Evolutionary conservation across 2,797 vertebrate species (phyloP), one percentile per base, ranked within the genome.

Genomic region (Cryptoblepharus egeriae): DNA sequence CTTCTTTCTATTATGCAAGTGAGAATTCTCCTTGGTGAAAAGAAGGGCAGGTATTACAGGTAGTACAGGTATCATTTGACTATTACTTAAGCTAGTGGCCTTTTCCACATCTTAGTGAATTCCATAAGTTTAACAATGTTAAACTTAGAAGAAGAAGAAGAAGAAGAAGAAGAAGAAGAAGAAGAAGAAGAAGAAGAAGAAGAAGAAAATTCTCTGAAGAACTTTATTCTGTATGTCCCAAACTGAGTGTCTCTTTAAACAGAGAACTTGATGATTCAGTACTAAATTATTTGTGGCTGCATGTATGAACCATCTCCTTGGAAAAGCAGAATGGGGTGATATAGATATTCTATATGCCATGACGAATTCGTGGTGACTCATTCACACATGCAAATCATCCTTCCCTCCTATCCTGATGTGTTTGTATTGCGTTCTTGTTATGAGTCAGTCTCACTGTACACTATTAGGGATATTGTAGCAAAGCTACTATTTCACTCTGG

Each of bases 401-500:
- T 22, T 52, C 32, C n/a, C n/a, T 18, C 2, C 74, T 58, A 52
- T 9, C 26, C 26, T 57, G 32, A 60, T 68, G 37, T 32, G 68
- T 52, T 35, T 39, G 20, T 26, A 57, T 8, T 72, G 32, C 35
- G 24, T 77, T 39, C 49, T 70, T n/a, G 26, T 10, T 75, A 52
- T 42, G 5, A 81, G 52, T 37, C 16, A 24, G 2, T 4, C 3
- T 10, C 55, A 32, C 28, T 5, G 0, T 73, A 60, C 0, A 0
- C 58, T 75, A 35, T 7, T 76, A 37, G 49, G 70, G 67, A 1
- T 10, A 39, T 6, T 80, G 83, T 67, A 42, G 82, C 81, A 86
- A 90, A 86, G 8, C 20, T 73, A 16, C 55, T 75, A 12, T 37
- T 82, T 79, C 57, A 35, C 68, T 32, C 77, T 61, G 67, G 77